A percentile compares a stretch with the other conserved stretches of the same genome.
Conservation (phyloP, 2,888 invertebrate genomes). For the Latrodectus elegans region DNA sequence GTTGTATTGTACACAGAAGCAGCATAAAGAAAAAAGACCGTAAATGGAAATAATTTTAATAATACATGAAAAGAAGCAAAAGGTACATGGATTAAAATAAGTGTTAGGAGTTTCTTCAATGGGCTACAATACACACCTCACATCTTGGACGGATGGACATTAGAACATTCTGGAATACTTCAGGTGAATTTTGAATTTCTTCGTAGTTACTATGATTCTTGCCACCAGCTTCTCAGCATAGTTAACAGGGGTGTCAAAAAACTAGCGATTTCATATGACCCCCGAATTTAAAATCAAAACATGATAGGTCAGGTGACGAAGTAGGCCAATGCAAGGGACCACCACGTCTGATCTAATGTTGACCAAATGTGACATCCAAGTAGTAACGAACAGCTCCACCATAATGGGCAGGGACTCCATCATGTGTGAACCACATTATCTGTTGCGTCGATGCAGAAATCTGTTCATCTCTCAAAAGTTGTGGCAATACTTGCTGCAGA, state of each 20-base stretch:
- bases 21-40: not conserved
- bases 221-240: too few species aligned
- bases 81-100: too few species aligned
- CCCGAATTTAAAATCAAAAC: conserved; percentile 3
- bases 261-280: not conserved
- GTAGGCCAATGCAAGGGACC: conserved; percentile 22
- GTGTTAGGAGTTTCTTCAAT: not conserved
- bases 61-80: too few species aligned
- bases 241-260: not conserved
- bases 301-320: conserved; percentile 17
- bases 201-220: too few species aligned
- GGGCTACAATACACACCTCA: not conserved
- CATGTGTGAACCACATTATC: not conserved
- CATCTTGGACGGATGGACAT: not conserved
- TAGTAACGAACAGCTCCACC: not conserved
- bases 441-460: not conserved
- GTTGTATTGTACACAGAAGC: not conserved
- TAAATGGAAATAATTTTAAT: too few species aligned
- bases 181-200: too few species aligned
- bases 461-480: too few species aligned
- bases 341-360: conserved; percentile 1
- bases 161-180: not conserved
- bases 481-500: too few species aligned
- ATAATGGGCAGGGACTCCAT: not conserved
- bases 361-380: conserved; percentile 11